Evolutionary conservation across 2,888 invertebrate species (phyloP), one percentile per base, ranked within the genome.

Genomic region (Tinea pellionella): DNA sequence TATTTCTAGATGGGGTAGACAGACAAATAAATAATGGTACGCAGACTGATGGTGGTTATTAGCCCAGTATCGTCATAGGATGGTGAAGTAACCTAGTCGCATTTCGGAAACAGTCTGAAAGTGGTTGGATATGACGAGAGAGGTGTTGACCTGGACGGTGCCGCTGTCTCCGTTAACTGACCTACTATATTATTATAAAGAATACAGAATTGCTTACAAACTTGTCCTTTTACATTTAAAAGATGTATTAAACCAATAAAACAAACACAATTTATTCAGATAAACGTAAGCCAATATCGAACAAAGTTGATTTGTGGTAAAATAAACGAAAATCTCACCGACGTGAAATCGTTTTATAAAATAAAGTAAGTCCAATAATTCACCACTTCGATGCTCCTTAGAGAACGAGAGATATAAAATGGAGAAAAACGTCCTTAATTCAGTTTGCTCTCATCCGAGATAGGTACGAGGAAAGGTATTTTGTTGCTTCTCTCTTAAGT

Each of bases 331-430:
- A 81, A 77, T 75, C 71, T 74, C 71, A 69, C 68, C 65, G 70
- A 69, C 71, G 71, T 71, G 70, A 76, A 78, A 77, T 79, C 77
- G 75, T 76, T 81, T 81, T 77, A 78, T 80, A 81, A 80, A 83
- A 82, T 81, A 82, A 83, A 86, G 79, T 78, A 78, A 80, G 72
- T 78, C 78, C 76, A 78, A 84, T 84, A 85, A 82, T 81, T 85
- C 83, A 80, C 76, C 81, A 80, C 79, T 80, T 79, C 78, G 75
- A 66, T 73, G 75, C 74, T 78, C 74, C 75, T 78, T 72, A 75
- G 74, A 74, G 77, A 73, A 76, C 65, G 75, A 73, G 72, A 77
- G 73, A 75, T 78, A 78, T 77, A 80, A 81, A 83, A 81, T 76
- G 78, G 75, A 77, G 82, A 81, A 82, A 84, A 85, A 81, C 76